Conservation (phyloP, 2,113 vertebrate genomes). For the Rattus rattus region DNA sequence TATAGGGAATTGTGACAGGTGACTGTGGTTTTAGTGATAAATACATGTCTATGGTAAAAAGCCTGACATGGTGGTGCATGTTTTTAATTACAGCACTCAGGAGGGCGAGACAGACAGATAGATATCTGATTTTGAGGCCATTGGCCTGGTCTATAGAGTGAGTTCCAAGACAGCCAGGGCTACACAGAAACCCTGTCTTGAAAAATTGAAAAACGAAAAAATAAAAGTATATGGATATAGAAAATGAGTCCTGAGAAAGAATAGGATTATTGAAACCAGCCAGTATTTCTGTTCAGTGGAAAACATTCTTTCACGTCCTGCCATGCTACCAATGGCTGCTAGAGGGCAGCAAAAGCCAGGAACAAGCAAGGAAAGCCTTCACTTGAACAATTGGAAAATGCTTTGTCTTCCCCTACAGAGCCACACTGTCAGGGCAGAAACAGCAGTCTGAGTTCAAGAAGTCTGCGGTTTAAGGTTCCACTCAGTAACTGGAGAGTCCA, state of each 20-base stretch:
- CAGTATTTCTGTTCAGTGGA: slow-evolving; percentile 15
- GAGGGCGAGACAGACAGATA: not conserved
- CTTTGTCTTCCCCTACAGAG: not conserved
- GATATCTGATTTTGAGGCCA: not conserved
- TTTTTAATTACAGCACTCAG: not conserved
- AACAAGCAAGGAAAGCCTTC: slow-evolving; percentile 15
- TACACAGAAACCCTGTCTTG: not conserved
- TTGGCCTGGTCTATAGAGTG: not conserved
- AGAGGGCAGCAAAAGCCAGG: slow-evolving; percentile 82
- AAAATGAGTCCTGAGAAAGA: not conserved
- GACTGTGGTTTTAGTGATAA: not conserved
- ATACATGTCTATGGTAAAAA: not conserved
- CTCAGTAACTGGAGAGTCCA: slow-evolving; percentile 27
- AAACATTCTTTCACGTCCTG: slow-evolving; percentile 57
- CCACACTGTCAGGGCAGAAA: slow-evolving; percentile 14
- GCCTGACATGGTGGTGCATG: not conserved
- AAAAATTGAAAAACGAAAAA: not conserved
- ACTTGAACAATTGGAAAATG: not conserved
- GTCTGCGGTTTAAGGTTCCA: not conserved
- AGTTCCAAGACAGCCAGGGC: not conserved
- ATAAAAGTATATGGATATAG: not conserved
- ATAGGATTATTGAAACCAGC: not conserved
- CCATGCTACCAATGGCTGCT: slow-evolving; percentile 63
- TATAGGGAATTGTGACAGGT: not conserved
- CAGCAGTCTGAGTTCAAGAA: slow-evolving; percentile 55